These are phyloP conservation scores for Enoplolaimus lenunculus DNA, from an alignment of 2,888 invertebrate species.

Conservation along the genomic window DNA sequence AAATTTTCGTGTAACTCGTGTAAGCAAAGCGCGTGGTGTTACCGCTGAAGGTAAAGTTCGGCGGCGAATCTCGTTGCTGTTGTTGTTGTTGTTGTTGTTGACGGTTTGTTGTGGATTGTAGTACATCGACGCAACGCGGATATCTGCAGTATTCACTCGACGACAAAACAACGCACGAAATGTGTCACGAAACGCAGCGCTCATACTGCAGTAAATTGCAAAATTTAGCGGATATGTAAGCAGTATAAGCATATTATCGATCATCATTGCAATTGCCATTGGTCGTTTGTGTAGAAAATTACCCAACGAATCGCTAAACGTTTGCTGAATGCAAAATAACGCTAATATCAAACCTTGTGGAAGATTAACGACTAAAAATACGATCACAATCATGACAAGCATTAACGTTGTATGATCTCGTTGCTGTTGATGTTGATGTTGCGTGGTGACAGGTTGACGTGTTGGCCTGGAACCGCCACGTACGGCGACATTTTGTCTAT, in stretches of 20 bases:
- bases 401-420: slow-evolving; percentile 39
- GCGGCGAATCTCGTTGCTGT: too few relatives aligned
- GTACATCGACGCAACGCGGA: background rate
- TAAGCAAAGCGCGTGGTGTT: too few relatives aligned
- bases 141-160: background rate
- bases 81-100: too few relatives aligned
- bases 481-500: background rate
- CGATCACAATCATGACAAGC: slow-evolving; percentile 45
- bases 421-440: background rate
- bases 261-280: slow-evolving; percentile 25
- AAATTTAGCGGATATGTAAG: slow-evolving; percentile 78
- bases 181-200: slow-evolving; percentile 76
- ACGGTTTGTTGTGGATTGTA: background rate
- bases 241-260: slow-evolving; percentile 64
- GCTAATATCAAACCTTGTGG: slow-evolving; percentile 40
- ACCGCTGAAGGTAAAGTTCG: too few relatives aligned
- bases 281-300: background rate
- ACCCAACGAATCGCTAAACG: background rate
- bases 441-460: background rate
- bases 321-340: slow-evolving; percentile 29
- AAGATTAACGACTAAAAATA: slow-evolving; percentile 47
- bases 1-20: too few relatives aligned
- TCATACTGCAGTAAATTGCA: slow-evolving; percentile 91
- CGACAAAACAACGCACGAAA: slow-evolving; percentile 59
- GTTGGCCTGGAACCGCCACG: too few relatives aligned